Conservation (phyloP, 2,797 vertebrate species). For the Neosilurus hyrtlii region DNA sequence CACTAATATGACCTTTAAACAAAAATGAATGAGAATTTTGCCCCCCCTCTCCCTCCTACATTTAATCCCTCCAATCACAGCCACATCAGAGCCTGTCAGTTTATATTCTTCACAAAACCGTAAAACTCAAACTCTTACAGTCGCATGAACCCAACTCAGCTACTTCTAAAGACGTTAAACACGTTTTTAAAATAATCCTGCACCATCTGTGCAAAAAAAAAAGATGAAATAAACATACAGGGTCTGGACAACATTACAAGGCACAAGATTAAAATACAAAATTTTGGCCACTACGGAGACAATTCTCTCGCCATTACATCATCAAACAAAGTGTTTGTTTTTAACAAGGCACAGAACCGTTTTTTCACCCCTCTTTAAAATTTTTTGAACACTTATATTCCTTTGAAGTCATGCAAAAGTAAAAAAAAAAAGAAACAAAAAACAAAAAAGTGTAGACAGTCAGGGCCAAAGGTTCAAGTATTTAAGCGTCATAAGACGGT, state of each 20-base stretch:
- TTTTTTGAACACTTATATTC: neutral
- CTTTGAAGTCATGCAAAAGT: slow-evolving; percentile 46
- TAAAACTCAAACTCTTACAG: slow-evolving; percentile 12
- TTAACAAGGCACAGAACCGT: slow-evolving; percentile 28
- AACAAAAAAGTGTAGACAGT: slow-evolving; percentile 42
- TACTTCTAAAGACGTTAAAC: slow-evolving; percentile 34
- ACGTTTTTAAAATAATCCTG: slow-evolving; percentile 30
- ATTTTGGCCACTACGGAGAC: slow-evolving; percentile 23
- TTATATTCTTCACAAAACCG: neutral
- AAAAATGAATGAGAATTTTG: slow-evolving; percentile 66
- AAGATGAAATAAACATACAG: slow-evolving; percentile 27
- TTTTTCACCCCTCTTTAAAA: neutral
- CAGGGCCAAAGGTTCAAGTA: slow-evolving; percentile 49
- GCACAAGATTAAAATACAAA: slow-evolving; percentile 46
- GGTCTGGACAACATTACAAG: slow-evolving; percentile 35
- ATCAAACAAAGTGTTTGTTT: slow-evolving; percentile 24
- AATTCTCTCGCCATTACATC: slow-evolving; percentile 9
- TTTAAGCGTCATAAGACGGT: slow-evolving; percentile 31
- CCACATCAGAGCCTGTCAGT: slow-evolving; percentile 30
- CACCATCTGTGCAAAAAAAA: slow-evolving; percentile 23
- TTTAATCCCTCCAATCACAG: slow-evolving; percentile 12
- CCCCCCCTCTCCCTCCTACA: neutral
- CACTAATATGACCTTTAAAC: slow-evolving; percentile 81
- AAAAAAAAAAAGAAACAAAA: neutral
- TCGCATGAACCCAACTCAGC: slow-evolving; percentile 16